Evolutionary conservation across 2,113 vertebrate genomes (phyloP).

Genomic region (Pseudorhombus dupliciocellatus): DNA sequence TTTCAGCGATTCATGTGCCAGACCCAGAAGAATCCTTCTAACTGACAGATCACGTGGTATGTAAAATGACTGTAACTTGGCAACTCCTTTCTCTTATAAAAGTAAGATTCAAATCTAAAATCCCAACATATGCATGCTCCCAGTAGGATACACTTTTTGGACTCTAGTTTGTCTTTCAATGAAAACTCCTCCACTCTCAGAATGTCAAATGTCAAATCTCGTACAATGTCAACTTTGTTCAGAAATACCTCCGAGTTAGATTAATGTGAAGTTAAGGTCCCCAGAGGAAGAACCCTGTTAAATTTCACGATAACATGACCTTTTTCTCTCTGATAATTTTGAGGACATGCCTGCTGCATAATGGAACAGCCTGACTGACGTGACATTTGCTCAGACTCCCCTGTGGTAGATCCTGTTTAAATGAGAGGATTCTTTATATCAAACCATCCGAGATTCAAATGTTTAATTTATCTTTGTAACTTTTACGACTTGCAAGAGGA

Average conservation of each 20-base stretch:
- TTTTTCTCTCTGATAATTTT: not conserved
- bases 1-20: not conserved
- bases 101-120: no score
- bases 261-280: not conserved
- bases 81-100: not conserved
- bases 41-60: not conserved
- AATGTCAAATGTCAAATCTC: no score
- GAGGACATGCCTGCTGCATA: not conserved
- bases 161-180: no score
- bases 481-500: no score
- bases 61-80: no score
- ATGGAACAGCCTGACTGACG: not conserved
- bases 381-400: not conserved
- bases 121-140: no score
- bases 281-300: constrained; percentile 7
- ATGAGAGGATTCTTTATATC: not conserved
- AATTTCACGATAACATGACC: not conserved
- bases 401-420: not conserved
- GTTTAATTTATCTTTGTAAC: not conserved
- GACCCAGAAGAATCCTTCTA: not conserved
- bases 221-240: no score
- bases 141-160: no score
- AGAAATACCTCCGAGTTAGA: not conserved
- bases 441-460: not conserved
- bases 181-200: no score